Percentiles rank a stretch among this genome's conserved stretches.
Conservation (phyloP, 2,113 vertebrate genomes). For the Perca flavescens region DNA sequence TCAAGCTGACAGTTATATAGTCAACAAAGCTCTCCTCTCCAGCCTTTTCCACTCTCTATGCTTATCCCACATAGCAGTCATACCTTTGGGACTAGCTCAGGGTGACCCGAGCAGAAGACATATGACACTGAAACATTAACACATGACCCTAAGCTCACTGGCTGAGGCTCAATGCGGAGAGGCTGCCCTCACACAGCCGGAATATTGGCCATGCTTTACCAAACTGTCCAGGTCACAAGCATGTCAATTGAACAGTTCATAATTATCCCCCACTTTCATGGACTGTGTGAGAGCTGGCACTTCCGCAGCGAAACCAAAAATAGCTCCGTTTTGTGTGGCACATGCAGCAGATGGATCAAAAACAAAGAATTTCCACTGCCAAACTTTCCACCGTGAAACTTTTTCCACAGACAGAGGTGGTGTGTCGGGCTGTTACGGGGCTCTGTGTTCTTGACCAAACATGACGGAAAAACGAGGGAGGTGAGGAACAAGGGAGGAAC, state of each 20-base stretch:
- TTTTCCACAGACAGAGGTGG: slow-evolving; percentile 67
- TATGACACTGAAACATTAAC: slow-evolving; percentile 65
- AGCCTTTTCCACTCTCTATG: slow-evolving; percentile 1
- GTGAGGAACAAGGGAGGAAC: slow-evolving; percentile 53
- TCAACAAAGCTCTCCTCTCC: slow-evolving; percentile 8
- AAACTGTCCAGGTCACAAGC: slow-evolving; percentile 1
- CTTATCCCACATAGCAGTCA: slow-evolving; percentile 53
- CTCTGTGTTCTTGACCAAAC: slow-evolving; percentile 57
- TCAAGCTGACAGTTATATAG: slow-evolving; percentile 58
- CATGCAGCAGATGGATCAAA: slow-evolving; percentile 68
- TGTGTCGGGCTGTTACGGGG: slow-evolving; percentile 2
- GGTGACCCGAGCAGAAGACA: slow-evolving; percentile 67
- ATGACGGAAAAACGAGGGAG: slow-evolving; percentile 61
- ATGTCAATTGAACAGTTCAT: slow-evolving; percentile 19
- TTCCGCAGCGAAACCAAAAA: slow-evolving; percentile 70
- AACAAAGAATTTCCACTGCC: slow-evolving; percentile 65
- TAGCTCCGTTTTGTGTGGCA: slow-evolving; percentile 61
- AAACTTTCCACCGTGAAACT: slow-evolving; percentile 60
- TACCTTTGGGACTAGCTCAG: slow-evolving; percentile 63
- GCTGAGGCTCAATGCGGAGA: slow-evolving; percentile 41
- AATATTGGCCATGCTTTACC: slow-evolving; percentile 27
- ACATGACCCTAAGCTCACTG: slow-evolving; percentile 54
- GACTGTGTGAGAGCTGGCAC: slow-evolving; percentile 58
- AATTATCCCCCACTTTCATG: slow-evolving; percentile 60
- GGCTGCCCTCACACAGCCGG: slow-evolving; percentile 40